phyloP scores from a whole-genome alignment of 2,797 vertebrate genomes.

The Sebastes umbrosus region DNA sequence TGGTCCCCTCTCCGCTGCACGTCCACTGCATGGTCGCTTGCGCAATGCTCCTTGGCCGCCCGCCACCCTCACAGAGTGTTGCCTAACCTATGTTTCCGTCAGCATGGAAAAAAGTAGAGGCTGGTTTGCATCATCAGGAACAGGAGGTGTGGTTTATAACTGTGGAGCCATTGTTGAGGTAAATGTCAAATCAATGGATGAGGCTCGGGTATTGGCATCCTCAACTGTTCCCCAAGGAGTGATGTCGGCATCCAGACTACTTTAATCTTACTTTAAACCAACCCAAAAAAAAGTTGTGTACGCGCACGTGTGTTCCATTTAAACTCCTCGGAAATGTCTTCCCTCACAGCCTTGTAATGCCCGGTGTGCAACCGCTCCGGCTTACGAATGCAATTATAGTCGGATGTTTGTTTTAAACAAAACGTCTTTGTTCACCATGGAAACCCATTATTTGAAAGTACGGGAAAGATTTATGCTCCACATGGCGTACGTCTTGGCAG shows the following conservation, averaged over 20 bases:
- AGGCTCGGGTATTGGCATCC: slow-evolving; percentile 24
- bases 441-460: slow-evolving; percentile 53
- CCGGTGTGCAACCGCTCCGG: slow-evolving; percentile 21
- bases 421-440: slow-evolving; percentile 60
- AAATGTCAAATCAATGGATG: slow-evolving; percentile 59
- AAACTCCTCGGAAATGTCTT: slow-evolving; percentile 29
- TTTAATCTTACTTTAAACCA: slow-evolving; percentile 39
- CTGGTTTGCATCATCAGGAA: slow-evolving; percentile 68
- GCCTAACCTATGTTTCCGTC: slow-evolving; percentile 63
- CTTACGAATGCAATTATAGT: slow-evolving; percentile 47
- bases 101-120: slow-evolving; percentile 52
- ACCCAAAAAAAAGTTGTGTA: not conserved
- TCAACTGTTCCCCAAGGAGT: slow-evolving; percentile 20
- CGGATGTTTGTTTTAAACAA: slow-evolving; percentile 52
- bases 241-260: slow-evolving; percentile 24
- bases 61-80: slow-evolving; percentile 55
- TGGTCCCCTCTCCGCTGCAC: slow-evolving; percentile 42
- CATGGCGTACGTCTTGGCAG: slow-evolving; percentile 43
- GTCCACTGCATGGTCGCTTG: slow-evolving; percentile 52
- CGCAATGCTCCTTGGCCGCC: slow-evolving; percentile 54
- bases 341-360: slow-evolving; percentile 18
- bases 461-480: slow-evolving; percentile 43
- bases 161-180: slow-evolving; percentile 73
- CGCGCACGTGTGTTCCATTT: slow-evolving; percentile 57
- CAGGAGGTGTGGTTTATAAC: slow-evolving; percentile 64